These are phyloP conservation scores for Artibeus lituratus DNA, from an alignment of 2,797 vertebrate genomes.

Conservation along the genomic window DNA sequence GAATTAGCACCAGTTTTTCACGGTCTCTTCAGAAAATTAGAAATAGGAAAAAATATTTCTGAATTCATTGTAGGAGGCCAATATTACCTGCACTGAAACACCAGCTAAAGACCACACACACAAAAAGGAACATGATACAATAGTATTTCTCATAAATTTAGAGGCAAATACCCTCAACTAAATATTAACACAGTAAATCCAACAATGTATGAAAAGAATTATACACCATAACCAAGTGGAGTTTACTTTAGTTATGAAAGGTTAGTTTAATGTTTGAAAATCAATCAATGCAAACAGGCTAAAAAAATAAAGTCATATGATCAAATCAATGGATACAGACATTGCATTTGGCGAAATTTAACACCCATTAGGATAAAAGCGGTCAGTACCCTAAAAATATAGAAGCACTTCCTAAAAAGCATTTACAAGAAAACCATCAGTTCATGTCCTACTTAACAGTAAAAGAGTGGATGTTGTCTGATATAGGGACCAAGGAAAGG, in stretches of 20 bases:
- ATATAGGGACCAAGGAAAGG: neutral
- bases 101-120: neutral
- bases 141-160: neutral
- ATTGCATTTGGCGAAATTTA: neutral
- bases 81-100: neutral
- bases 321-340: neutral
- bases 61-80: neutral
- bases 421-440: neutral
- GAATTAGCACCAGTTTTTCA: neutral
- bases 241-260: neutral
- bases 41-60: neutral
- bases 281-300: neutral
- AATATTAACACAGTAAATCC: neutral
- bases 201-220: neutral
- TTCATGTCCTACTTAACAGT: neutral
- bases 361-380: neutral
- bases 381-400: neutral
- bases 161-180: neutral
- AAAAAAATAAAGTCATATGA: neutral
- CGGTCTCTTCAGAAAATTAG: neutral
- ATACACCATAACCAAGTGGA: neutral
- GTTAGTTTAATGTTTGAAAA: neutral
- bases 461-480: neutral
- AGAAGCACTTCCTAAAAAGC: neutral
- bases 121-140: neutral